A percentile compares a stretch with the other conserved stretches of the same genome.
These are phyloP conservation scores for Amblyjoppa proteus DNA, from an alignment of 2,888 invertebrate species.

Conservation along the genomic window DNA sequence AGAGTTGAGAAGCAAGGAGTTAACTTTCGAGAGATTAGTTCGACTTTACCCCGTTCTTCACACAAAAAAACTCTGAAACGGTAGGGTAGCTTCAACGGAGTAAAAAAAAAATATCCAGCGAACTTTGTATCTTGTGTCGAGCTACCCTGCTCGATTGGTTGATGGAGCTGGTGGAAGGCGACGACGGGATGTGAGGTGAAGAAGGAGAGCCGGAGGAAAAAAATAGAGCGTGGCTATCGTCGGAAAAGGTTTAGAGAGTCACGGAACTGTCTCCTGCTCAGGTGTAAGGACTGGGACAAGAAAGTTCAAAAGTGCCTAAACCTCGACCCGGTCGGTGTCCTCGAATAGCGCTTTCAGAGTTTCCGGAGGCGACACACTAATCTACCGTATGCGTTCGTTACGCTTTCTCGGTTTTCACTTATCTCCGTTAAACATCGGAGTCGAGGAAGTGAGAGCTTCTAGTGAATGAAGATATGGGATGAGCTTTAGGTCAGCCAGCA, in stretches of 20 bases:
- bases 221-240: constrained; percentile 36
- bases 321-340: background rate
- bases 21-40: constrained; percentile 71
- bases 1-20: constrained; percentile 55
- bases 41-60: constrained; percentile 59
- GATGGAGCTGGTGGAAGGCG: constrained; percentile 33
- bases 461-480: constrained; percentile 17
- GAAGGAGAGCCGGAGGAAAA: constrained; percentile 7
- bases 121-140: constrained; percentile 55
- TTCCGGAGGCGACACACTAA: background rate
- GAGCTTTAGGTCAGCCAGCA: constrained; percentile 46
- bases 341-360: constrained; percentile 8
- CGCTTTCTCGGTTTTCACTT: constrained; percentile 48
- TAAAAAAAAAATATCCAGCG: constrained; percentile 57
- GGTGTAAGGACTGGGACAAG: background rate
- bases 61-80: constrained; percentile 31
- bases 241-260: constrained; percentile 14
- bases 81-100: constrained; percentile 11
- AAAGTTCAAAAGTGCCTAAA: constrained; percentile 6
- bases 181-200: constrained; percentile 10
- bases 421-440: constrained; percentile 27
- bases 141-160: constrained; percentile 36
- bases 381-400: constrained; percentile 14
- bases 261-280: background rate
- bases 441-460: constrained; percentile 19